These are phyloP conservation scores for Sipha flava DNA, from an alignment of 1,140 invertebrate species.

Conservation along the genomic window DNA sequence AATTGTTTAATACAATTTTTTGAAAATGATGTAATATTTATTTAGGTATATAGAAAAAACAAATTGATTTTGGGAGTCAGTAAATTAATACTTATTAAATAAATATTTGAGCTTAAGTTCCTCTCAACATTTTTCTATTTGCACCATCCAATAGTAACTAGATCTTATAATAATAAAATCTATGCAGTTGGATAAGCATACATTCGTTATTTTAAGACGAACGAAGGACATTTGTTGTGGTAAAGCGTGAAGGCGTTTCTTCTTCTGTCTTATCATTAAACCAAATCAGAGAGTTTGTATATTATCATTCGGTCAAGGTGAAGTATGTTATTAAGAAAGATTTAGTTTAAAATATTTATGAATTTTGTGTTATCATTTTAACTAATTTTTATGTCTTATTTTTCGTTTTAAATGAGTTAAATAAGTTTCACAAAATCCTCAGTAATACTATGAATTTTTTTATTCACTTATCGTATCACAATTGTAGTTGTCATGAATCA, in stretches of 20 bases:
- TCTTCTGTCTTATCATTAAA: background rate
- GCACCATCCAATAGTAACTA: too few species aligned
- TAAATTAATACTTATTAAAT: too few species aligned
- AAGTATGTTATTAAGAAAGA: background rate
- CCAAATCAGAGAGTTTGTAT: constrained; percentile 12
- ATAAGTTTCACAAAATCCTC: background rate
- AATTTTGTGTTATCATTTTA: background rate
- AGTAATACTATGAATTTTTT: background rate
- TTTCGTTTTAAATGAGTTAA: background rate
- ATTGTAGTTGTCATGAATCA: background rate
- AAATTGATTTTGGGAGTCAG: too few species aligned
- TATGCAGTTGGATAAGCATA: background rate
- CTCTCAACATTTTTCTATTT: too few species aligned
- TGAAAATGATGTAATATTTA: too few species aligned
- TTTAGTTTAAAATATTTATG: background rate
- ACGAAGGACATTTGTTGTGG: background rate
- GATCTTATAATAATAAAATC: background rate
- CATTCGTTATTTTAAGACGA: background rate
- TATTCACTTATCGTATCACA: too few species aligned
- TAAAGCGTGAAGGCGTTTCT: constrained; percentile 10
- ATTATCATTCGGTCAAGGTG: constrained; percentile 11
- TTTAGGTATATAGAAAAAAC: too few species aligned
- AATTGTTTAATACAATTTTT: too few species aligned
- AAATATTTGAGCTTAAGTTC: too few species aligned
- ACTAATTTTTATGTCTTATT: background rate